Conservation (phyloP, 2,888 invertebrate species). For the Oligia strigilis region DNA sequence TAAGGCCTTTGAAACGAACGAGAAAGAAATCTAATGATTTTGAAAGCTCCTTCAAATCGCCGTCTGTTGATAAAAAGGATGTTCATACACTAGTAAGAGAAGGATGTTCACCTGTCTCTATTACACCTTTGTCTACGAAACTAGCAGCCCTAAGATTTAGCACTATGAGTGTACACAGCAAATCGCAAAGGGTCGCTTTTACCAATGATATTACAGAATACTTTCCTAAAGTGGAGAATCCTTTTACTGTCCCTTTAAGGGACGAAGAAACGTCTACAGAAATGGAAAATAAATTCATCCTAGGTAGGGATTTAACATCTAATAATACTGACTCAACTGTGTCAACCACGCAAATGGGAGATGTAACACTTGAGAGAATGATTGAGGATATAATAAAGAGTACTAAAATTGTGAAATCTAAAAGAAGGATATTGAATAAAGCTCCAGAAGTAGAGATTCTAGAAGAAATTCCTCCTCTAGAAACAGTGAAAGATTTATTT, state of each 20-base stretch:
- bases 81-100: conserved; percentile 84
- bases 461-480: conserved; percentile 79
- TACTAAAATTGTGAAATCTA: conserved; percentile 88
- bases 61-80: conserved; percentile 86
- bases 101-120: conserved; percentile 87
- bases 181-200: conserved; percentile 78
- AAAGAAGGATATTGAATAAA: conserved; percentile 81
- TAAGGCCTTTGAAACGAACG: conserved; percentile 84
- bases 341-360: conserved; percentile 89
- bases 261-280: conserved; percentile 88
- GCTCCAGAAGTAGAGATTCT: conserved; percentile 70
- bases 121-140: conserved; percentile 91
- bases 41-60: conserved; percentile 87
- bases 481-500: conserved; percentile 83
- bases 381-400: conserved; percentile 92
- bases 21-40: conserved; percentile 87
- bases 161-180: conserved; percentile 85
- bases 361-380: conserved; percentile 90
- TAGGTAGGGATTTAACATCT: conserved; percentile 80
- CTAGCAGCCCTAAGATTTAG: conserved; percentile 91
- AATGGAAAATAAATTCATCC: conserved; percentile 89
- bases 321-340: conserved; percentile 86
- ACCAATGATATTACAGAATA: conserved; percentile 87
- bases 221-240: conserved; percentile 88
- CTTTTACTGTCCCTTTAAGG: conserved; percentile 81